Conservation (phyloP, 1,140 invertebrate genomes). For the Acyrthosiphon pisum region DNA sequence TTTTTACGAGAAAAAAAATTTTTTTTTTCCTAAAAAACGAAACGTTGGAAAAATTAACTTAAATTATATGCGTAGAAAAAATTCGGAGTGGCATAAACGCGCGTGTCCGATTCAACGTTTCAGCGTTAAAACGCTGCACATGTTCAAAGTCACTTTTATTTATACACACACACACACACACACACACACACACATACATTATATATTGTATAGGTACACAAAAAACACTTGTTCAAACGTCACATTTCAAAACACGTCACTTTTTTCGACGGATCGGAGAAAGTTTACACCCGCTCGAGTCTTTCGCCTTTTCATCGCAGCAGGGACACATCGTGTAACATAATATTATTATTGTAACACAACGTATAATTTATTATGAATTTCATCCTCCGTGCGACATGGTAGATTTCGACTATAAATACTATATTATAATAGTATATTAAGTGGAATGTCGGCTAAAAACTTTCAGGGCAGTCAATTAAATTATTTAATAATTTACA, state of each 20-base stretch:
- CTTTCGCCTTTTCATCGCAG: not conserved
- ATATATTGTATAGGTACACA: not conserved
- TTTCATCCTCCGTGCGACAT: too few relatives aligned
- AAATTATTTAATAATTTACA: too few relatives aligned
- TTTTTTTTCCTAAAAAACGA: not conserved
- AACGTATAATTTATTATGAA: too few relatives aligned
- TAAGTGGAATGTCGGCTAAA: too few relatives aligned
- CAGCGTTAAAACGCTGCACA: not conserved
- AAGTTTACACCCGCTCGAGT: not conserved
- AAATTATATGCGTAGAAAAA: conserved; percentile 2
- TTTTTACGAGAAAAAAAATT: not conserved
- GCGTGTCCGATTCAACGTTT: conserved; percentile 18
- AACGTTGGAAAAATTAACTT: not conserved
- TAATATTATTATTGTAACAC: not conserved
- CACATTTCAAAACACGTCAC: not conserved
- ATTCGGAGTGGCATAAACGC: not conserved
- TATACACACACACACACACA: not conserved
- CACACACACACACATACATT: not conserved
- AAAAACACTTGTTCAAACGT: conserved; percentile 35
- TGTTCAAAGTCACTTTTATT: conserved; percentile 16
- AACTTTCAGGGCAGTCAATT: too few relatives aligned
- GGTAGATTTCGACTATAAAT: too few relatives aligned
- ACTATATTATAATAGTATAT: too few relatives aligned
- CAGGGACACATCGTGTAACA: not conserved
- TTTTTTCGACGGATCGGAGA: not conserved